Conservation (phyloP, 2,888 invertebrate genomes). For the Lysandra coridon region DNA sequence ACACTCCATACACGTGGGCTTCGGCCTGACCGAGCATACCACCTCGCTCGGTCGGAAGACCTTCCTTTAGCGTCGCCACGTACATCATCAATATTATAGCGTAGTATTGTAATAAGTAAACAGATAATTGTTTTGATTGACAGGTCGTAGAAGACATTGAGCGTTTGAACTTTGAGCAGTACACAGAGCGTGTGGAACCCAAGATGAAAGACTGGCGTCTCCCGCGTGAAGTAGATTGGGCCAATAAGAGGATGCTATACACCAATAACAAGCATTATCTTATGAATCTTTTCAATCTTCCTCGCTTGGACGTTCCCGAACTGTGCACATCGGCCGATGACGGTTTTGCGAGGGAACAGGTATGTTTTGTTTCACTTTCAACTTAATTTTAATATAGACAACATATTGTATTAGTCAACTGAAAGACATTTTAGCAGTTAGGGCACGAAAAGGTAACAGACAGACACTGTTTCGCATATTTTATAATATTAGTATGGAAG, state of each 20-base stretch:
- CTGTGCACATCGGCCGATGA: constrained; percentile 83
- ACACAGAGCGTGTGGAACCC: constrained; percentile 81
- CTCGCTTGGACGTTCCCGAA: constrained; percentile 85
- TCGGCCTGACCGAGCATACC: too few species aligned
- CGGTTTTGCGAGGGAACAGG: constrained; percentile 57
- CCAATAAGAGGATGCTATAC: constrained; percentile 80
- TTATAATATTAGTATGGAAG: too few species aligned
- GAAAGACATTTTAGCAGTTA: too few species aligned
- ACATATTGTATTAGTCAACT: too few species aligned
- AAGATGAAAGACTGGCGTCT: constrained; percentile 91
- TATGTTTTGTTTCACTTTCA: constrained; percentile 37
- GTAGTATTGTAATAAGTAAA: neutral
- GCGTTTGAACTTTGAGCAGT: constrained; percentile 84
- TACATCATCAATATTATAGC: too few species aligned
- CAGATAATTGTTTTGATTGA: constrained; percentile 1
- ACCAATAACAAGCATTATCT: constrained; percentile 81
- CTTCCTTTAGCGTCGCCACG: too few species aligned
- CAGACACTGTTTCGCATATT: too few species aligned
- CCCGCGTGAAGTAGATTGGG: constrained; percentile 81
- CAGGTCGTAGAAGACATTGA: constrained; percentile 92
- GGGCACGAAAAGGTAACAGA: too few species aligned
- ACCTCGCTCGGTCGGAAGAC: too few species aligned
- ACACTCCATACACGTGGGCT: too few species aligned
- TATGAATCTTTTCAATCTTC: constrained; percentile 82
- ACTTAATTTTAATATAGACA: neutral